Base-by-base conservation (phyloP, 2,888 invertebrate species). In the Andrena fulva region DNA sequence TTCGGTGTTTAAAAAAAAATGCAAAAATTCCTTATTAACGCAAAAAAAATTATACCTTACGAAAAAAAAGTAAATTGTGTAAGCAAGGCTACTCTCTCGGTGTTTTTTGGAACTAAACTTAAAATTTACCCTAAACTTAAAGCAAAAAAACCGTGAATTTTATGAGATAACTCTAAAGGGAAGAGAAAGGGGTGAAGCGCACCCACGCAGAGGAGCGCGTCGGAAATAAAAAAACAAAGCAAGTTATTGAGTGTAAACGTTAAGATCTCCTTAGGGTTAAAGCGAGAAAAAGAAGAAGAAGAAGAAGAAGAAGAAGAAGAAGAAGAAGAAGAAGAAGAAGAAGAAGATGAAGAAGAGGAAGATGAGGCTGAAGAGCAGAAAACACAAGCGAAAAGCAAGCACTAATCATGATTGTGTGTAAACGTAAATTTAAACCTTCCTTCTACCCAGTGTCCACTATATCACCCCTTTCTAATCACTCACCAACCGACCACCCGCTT, bases 21-120 rank as follows among this genome's bases (percentile, higher is more conserved):
- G 87, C 87, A 89, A 90, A 86, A 91, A 90, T 91, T 91, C 92
- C 89, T 91, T 92, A 92, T 90, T 91, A 92, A 90, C 77, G 86
- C 89, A 87, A 88, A 90, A 86, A 86, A 87, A 88, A 84, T 87
- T 89, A 89, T 77, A 85, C 83, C 86, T 80, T 85, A 87, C 85
- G 86, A 89, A 89, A 90, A 91, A 91, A 91, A 91, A 83, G 78
- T 85, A 90, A 90, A 89, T 77, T 89, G 89, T 90, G 85, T 91
- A 91, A 89, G 89, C 92, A 92, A 92, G 90, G 90, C 92, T 94
- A 93, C 89, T 93, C 91, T 93, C 93, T 93, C 91, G 93, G 92
- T 93, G 93, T 93, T 94, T 89, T 92, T 93, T 91, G 92, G 91
- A 92, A 92, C 90, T 93, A 93, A 93, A 92, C 88, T 89, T 92